These are phyloP conservation scores for Odontomyia ornata DNA, from an alignment of 2,888 invertebrate genomes.

Conservation along the genomic window DNA sequence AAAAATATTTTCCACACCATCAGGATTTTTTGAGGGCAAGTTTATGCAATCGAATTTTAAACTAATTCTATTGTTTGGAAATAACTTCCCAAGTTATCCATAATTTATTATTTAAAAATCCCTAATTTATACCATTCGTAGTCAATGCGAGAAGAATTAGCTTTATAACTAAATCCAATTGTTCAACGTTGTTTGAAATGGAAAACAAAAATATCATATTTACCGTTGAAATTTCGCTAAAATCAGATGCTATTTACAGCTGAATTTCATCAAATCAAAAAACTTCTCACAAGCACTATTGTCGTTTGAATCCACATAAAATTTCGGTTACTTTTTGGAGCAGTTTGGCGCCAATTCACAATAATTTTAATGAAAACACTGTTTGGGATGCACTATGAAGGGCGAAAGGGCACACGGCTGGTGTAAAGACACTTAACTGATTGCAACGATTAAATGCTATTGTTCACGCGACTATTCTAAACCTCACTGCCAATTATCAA, in stretches of 20 bases:
- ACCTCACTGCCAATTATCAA: not conserved
- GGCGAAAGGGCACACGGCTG: not conserved
- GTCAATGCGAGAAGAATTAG: no score
- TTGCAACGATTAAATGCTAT: not conserved
- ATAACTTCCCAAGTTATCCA: no score
- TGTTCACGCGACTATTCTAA: not conserved
- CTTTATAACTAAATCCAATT: no score
- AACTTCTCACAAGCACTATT: not conserved
- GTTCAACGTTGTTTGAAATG: not conserved
- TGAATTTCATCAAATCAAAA: not conserved
- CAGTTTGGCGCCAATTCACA: not conserved
- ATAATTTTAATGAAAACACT: not conserved
- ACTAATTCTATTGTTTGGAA: no score
- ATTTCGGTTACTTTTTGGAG: not conserved
- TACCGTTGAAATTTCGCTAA: not conserved
- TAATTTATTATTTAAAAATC: no score
- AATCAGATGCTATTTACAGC: not conserved
- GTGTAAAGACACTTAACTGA: not conserved
- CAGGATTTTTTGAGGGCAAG: no score
- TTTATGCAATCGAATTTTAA: no score
- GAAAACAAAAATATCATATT: not conserved
- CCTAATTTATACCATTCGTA: no score
- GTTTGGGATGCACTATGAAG: not conserved
- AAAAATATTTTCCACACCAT: no score
- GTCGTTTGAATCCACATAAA: not conserved